A percentile compares a stretch with the other conserved stretches of the same genome.
These are phyloP conservation scores for Taenaris catops DNA, from an alignment of 2,888 invertebrate genomes.

Conservation along the genomic window DNA sequence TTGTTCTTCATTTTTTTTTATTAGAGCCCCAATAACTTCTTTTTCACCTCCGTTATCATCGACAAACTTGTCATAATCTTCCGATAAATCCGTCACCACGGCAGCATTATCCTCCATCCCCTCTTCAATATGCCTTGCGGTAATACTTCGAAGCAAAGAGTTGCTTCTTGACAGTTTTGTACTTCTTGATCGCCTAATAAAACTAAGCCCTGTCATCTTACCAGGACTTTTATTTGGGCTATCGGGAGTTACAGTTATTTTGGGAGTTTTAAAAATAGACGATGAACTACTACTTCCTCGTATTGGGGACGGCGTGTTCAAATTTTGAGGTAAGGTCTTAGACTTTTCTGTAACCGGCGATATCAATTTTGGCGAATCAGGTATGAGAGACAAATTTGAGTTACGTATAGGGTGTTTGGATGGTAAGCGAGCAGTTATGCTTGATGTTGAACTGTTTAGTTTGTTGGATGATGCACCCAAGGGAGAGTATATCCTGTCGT, in stretches of 20 bases:
- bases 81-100: slow-evolving; percentile 58
- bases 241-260: slow-evolving; percentile 68
- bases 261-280: slow-evolving; percentile 65
- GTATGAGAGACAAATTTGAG: slow-evolving; percentile 66
- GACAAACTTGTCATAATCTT: slow-evolving; percentile 62
- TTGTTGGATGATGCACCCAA: slow-evolving; percentile 56
- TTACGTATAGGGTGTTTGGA: slow-evolving; percentile 57
- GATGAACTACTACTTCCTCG: slow-evolving; percentile 68
- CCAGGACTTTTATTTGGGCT: slow-evolving; percentile 77
- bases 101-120: slow-evolving; percentile 55
- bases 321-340: slow-evolving; percentile 82
- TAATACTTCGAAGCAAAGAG: slow-evolving; percentile 80
- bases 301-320: slow-evolving; percentile 65
- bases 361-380: slow-evolving; percentile 67
- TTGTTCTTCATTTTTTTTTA: slow-evolving; percentile 65
- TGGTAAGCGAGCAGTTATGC: slow-evolving; percentile 47
- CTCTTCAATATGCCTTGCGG: slow-evolving; percentile 68
- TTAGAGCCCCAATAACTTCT: slow-evolving; percentile 66
- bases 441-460: slow-evolving; percentile 56
- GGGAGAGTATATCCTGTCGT: slow-evolving; percentile 68
- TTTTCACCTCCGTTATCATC: slow-evolving; percentile 59
- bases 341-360: slow-evolving; percentile 75
- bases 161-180: slow-evolving; percentile 86
- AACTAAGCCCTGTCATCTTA: slow-evolving; percentile 74
- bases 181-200: slow-evolving; percentile 86